These are phyloP conservation scores for Eonycteris spelaea DNA, from an alignment of 2,113 vertebrate species.

Conservation along the genomic window DNA sequence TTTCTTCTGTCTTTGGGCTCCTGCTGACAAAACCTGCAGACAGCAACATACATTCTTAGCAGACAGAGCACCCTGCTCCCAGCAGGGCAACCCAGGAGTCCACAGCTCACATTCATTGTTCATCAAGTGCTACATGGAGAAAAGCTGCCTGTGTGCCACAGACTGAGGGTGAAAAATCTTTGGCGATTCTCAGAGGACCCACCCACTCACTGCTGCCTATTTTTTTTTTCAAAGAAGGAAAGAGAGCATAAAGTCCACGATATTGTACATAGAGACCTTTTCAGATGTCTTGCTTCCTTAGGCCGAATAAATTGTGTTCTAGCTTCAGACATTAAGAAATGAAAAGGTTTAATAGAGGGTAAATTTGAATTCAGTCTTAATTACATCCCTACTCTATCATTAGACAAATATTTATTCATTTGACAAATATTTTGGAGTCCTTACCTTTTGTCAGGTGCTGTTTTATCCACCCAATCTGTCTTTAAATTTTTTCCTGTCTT, in stretches of 20 bases:
- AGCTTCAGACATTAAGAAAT: not conserved
- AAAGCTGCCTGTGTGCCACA: not conserved
- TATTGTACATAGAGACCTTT: not conserved
- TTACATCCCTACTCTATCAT: not conserved
- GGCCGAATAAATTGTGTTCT: not conserved
- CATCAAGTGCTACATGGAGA: conserved; percentile 13
- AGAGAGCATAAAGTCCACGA: not conserved
- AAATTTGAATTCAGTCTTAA: not conserved
- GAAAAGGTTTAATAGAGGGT: not conserved
- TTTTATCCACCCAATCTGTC: not conserved
- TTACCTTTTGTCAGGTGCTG: not conserved
- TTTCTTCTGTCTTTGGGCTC: conserved; percentile 14
- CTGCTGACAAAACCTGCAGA: conserved; percentile 62
- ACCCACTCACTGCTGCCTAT: not conserved
- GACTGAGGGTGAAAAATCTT: not conserved
- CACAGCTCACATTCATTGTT: not conserved
- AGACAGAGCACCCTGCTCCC: conserved; percentile 51
- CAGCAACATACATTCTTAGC: conserved; percentile 24
- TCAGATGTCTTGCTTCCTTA: not conserved
- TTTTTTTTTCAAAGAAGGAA: not conserved
- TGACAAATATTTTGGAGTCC: not conserved
- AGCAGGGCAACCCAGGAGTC: not conserved
- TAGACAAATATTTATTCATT: not conserved
- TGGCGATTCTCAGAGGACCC: not conserved
- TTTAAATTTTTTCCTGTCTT: not conserved